Conservation (phyloP, 2,797 vertebrate species). For the Helicolenus hilgendorfi region DNA sequence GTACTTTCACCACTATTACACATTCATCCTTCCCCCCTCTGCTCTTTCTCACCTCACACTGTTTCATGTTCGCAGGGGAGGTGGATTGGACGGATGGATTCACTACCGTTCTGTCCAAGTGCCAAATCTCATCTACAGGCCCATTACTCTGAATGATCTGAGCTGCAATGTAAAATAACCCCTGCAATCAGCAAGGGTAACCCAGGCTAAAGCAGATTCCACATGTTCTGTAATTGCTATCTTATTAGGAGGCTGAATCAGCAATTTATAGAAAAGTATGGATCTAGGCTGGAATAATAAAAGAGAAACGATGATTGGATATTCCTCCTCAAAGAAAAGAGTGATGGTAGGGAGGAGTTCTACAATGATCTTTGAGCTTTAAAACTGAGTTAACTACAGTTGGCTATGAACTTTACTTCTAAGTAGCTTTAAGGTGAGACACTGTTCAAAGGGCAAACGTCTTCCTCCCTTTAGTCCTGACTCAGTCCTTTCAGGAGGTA, state of each 20-base stretch:
- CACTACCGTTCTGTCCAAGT: slow-evolving; percentile 58
- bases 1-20: slow-evolving; percentile 15
- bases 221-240: slow-evolving; percentile 23
- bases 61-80: slow-evolving; percentile 33
- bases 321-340: neutral
- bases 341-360: neutral
- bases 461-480: neutral
- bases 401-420: slow-evolving; percentile 17
- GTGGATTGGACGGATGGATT: slow-evolving; percentile 39
- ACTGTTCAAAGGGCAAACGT: slow-evolving; percentile 38
- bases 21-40: neutral
- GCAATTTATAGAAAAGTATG: slow-evolving; percentile 10
- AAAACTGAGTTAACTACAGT: slow-evolving; percentile 32
- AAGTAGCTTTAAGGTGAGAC: slow-evolving; percentile 20
- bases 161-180: slow-evolving; percentile 58
- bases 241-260: slow-evolving; percentile 13
- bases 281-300: neutral
- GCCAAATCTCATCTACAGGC: slow-evolving; percentile 71
- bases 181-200: slow-evolving; percentile 66
- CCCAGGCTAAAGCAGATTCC: slow-evolving; percentile 22
- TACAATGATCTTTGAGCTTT: slow-evolving; percentile 24
- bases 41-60: neutral
- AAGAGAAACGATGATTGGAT: neutral
- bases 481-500: slow-evolving; percentile 10
- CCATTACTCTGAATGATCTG: slow-evolving; percentile 71